phyloP scores from a whole-genome alignment of 2,888 invertebrate genomes.

The Scaptomyza caliginosa region DNA sequence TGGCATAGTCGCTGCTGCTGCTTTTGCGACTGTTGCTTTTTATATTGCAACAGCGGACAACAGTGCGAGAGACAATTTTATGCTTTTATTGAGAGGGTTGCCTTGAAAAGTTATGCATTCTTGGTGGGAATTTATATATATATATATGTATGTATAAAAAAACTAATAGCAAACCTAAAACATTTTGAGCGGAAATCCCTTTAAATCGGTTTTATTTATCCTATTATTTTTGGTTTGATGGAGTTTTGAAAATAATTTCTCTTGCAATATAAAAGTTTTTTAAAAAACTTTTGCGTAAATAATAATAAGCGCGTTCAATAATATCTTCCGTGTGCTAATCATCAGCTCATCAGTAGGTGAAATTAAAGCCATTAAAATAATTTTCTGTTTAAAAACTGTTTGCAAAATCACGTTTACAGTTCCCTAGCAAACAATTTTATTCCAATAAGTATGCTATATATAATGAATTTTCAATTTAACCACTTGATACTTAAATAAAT shows the following conservation, averaged over 20 bases:
- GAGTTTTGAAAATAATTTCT: too few species aligned
- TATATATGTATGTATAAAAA: too few species aligned
- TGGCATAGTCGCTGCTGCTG: conserved; percentile 24
- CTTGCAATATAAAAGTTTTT: too few species aligned
- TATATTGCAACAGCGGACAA: conserved; percentile 62
- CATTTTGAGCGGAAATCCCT: too few species aligned
- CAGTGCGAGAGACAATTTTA: conserved; percentile 55
- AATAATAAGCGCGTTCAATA: too few species aligned
- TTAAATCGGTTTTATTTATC: too few species aligned
- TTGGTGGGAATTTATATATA: neutral
- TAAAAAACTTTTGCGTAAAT: too few species aligned
- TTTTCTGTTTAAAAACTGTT: neutral
- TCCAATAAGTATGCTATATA: neutral
- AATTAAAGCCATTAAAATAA: neutral
- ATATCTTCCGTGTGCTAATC: neutral
- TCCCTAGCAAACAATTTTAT: neutral
- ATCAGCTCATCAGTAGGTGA: neutral
- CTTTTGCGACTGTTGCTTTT: conserved; percentile 40
- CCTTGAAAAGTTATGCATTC: neutral
- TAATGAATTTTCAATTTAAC: conserved; percentile 34
- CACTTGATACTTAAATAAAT: conserved; percentile 28
- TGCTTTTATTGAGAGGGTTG: conserved; percentile 47
- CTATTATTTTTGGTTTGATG: too few species aligned
- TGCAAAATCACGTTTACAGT: neutral
- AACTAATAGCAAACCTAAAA: too few species aligned